These are phyloP conservation scores for Amblyjoppa fuscipennis DNA, from an alignment of 2,888 invertebrate genomes.

Conservation along the genomic window DNA sequence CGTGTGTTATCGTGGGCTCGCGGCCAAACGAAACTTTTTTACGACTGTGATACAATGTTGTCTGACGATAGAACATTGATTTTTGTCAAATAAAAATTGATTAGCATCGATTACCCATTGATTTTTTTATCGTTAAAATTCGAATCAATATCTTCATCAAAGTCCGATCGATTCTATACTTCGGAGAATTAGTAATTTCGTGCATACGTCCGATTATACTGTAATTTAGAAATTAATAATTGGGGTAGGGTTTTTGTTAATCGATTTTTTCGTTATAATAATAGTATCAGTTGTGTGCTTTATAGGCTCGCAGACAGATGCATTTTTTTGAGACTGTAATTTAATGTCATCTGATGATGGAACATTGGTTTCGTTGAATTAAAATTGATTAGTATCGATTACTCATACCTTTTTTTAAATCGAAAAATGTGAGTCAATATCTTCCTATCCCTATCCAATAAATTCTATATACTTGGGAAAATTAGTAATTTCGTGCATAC, in stretches of 20 bases:
- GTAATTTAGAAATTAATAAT: no score
- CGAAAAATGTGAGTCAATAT: constrained; percentile 47
- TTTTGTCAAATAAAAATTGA: neutral
- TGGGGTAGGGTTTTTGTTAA: no score
- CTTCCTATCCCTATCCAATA: neutral
- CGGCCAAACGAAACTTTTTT: neutral
- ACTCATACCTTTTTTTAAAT: constrained; percentile 34
- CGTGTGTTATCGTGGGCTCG: neutral
- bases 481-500: neutral
- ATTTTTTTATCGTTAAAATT: constrained; percentile 26
- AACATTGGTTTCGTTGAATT: neutral
- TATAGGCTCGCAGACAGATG: no score
- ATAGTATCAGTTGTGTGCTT: no score
- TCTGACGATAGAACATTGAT: neutral
- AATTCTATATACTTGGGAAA: constrained; percentile 18
- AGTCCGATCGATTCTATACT: constrained; percentile 9
- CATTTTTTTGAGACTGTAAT: neutral
- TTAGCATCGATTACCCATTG: constrained; percentile 20
- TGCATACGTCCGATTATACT: no score
- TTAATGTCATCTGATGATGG: neutral
- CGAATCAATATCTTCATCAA: constrained; percentile 43
- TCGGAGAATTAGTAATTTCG: neutral
- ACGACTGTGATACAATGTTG: neutral
- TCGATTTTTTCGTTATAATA: no score
- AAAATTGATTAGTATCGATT: neutral